These are phyloP conservation scores for Mungos mungo DNA, from an alignment of 2,113 vertebrate genomes.

Conservation along the genomic window DNA sequence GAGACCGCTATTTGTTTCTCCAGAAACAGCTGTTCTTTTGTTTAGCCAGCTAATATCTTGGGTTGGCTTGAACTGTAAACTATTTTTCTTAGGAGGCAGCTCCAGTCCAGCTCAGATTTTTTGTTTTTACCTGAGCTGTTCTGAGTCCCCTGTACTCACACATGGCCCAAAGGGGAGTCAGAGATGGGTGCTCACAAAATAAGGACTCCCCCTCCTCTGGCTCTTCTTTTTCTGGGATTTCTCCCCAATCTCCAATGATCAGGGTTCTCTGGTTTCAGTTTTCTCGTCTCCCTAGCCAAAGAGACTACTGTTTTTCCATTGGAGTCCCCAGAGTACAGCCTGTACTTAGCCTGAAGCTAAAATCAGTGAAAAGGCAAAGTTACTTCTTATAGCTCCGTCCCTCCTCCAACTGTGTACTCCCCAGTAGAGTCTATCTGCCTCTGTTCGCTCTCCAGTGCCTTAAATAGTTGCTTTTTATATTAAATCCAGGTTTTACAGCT, in stretches of 20 bases:
- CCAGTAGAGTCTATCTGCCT: background rate
- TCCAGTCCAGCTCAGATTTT: background rate
- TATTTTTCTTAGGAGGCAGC: background rate
- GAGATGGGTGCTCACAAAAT: background rate
- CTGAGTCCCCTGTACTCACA: too few relatives aligned
- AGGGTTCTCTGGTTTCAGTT: background rate
- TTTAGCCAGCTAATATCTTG: background rate
- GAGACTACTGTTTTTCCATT: background rate
- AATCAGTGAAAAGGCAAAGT: background rate
- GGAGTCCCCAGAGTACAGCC: background rate
- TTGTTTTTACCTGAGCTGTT: background rate
- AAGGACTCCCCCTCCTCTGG: background rate
- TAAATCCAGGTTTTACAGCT: background rate
- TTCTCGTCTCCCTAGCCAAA: background rate
- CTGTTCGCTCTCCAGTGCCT: background rate
- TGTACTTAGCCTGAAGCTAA: background rate
- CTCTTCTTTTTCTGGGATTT: background rate
- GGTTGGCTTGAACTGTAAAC: background rate
- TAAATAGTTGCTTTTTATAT: background rate
- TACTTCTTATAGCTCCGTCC: background rate
- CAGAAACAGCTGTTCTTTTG: background rate
- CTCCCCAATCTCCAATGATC: background rate
- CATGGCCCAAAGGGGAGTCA: background rate
- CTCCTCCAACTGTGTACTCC: background rate
- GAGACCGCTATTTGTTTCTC: background rate